phyloP scores from a whole-genome alignment of 2,888 invertebrate genomes.

The Notocelia uddmanniana region DNA sequence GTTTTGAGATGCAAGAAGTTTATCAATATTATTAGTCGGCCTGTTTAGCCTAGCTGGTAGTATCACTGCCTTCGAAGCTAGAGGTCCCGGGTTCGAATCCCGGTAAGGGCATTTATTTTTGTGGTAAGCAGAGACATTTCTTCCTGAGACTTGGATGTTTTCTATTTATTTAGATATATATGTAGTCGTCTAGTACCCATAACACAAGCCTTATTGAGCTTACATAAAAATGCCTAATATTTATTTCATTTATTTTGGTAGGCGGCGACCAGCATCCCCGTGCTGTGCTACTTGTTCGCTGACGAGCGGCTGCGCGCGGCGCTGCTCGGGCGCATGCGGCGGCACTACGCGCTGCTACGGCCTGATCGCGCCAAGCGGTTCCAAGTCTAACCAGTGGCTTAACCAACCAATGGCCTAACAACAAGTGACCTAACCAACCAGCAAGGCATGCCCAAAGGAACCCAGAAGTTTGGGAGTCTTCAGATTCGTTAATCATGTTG shows the following conservation, averaged over 20 bases:
- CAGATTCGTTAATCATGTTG: neutral
- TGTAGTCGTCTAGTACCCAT: no score
- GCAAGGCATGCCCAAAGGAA: neutral
- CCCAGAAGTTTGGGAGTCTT: neutral
- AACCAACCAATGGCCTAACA: neutral
- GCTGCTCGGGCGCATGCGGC: constrained; percentile 80
- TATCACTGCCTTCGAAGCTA: no score
- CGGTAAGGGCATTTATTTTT: no score
- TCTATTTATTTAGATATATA: no score
- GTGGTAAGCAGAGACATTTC: no score
- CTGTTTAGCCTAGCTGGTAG: no score
- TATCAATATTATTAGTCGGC: neutral
- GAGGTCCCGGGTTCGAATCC: no score
- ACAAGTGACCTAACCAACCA: neutral
- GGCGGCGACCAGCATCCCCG: constrained; percentile 82
- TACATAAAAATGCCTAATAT: no score
- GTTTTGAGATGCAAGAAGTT: neutral
- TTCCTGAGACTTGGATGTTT: no score
- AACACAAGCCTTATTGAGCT: no score
- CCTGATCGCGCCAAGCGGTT: constrained; percentile 73
- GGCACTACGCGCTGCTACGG: constrained; percentile 76
- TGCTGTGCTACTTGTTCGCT: constrained; percentile 76
- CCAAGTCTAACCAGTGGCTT: constrained; percentile 49
- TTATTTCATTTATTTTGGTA: no score
- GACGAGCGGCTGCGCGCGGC: constrained; percentile 81